Base-by-base conservation (phyloP, 1,140 invertebrate genomes). In the Belonocnema kinseyi region DNA sequence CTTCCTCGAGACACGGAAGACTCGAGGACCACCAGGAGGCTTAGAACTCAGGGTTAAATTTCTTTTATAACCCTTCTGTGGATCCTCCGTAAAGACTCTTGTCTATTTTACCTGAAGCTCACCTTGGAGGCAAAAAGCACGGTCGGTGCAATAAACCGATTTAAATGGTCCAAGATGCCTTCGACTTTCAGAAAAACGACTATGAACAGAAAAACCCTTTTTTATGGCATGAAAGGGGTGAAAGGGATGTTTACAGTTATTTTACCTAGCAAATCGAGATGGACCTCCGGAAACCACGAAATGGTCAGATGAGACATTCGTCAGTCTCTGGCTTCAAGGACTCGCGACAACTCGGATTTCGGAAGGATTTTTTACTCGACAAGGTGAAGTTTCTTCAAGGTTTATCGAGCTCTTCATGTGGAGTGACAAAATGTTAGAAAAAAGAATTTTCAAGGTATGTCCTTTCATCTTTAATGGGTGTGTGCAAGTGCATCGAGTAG, bases 311-410 rank as follows among this genome's bases (percentile, higher is more conserved):
- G 88, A 87, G 78, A 75, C 74, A 71, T 78, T 52, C 53, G 75
- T 58, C 86, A 90, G 89, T 90, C 83, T 61, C n/a, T 76, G 19
- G 58, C 72, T 77, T 86, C 89, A 90, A 91, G 90, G 89, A 88
- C 84, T 80, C 58, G 72, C 74, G 82, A 78, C 61, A 84, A 82
- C 80, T 85, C 77, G 77, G 79, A 75, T 78, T 74, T 54, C 78
- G 76, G 76, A 80, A 78, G 77, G 73, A 80, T 82, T 61, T 61
- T 40, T 51, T 77, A 82, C 54, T 58, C 78, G 76, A 82, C 84
- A 82, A 85, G 81, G 85, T 81, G 77, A 83, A 79, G 73, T 77
- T 33, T 66, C 58, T 21, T 75, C 80, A 78, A 86, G 75, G 75
- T 80, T 80, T 33, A 56, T 5, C 71, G 50, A 17, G 72, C 19